A percentile compares a stretch with the other conserved stretches of the same genome.
phyloP scores from a whole-genome alignment of 1,140 invertebrate species.

The Achroia grisella region DNA sequence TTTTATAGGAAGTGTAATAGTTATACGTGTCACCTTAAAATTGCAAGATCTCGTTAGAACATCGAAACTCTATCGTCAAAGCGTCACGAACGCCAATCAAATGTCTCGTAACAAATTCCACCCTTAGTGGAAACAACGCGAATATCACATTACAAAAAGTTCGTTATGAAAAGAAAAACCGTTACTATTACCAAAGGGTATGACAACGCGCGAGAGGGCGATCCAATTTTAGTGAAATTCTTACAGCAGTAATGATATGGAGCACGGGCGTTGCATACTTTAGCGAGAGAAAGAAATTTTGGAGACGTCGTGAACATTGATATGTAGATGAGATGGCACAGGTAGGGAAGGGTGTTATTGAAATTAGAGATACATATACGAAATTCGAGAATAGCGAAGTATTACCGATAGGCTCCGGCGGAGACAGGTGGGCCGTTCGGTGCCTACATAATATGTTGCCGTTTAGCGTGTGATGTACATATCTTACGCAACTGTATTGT shows the following conservation, averaged over 20 bases:
- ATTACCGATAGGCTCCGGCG: constrained; percentile 27
- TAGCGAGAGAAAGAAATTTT: constrained; percentile 61
- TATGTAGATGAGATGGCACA: constrained; percentile 65
- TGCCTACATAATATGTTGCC: constrained; percentile 4
- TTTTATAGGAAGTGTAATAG: not conserved
- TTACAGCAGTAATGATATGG: constrained; percentile 55
- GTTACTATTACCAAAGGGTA: constrained; percentile 66
- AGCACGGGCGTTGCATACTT: constrained; percentile 61
- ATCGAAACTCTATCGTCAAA: constrained; percentile 45
- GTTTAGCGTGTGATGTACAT: too few species aligned
- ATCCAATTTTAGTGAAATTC: constrained; percentile 61
- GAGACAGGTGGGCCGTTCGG: constrained; percentile 28
- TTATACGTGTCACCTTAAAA: not conserved
- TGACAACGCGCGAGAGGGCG: constrained; percentile 49
- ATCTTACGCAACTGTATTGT: too few species aligned
- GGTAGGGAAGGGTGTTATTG: constrained; percentile 64
- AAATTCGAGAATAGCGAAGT: constrained; percentile 53
- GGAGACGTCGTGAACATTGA: constrained; percentile 58
- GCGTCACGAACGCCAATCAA: constrained; percentile 31
- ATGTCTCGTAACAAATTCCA: constrained; percentile 39
- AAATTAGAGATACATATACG: constrained; percentile 67
- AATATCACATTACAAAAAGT: constrained; percentile 69
- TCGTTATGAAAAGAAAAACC: constrained; percentile 65
- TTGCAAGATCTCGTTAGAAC: constrained; percentile 16
- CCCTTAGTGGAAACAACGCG: constrained; percentile 61